Base-by-base conservation (phyloP, 2,113 vertebrate species). In the Dasyurus viverrinus region DNA sequence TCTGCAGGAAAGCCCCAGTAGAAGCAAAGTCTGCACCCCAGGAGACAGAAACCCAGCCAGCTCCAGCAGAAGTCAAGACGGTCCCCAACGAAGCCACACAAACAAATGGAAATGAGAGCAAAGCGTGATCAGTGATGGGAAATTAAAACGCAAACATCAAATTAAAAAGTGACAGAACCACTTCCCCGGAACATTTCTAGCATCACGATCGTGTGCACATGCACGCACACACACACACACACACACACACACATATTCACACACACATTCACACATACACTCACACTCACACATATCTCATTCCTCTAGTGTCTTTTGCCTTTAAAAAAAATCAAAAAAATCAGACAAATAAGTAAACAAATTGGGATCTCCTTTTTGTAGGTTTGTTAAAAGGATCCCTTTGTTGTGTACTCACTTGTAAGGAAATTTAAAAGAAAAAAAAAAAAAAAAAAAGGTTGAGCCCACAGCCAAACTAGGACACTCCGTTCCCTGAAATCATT, bases 281-380 rank as follows among this genome's bases (percentile, higher is more conserved):
- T 12, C 48, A 91, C 95, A 94, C 91, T 92, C 92, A 97, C 98
- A 98, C 98, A 98, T 98, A 98, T 98, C 99, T 99, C 99, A 98
- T 99, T 98, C 99, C 99, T 99, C 98, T 99, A 99, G 99, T 99
- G 99, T 99, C 99, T 99, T 99, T 99, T 99, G 98, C 99, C 98
- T 99, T 99, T 98, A 96, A 97, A 97, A 98, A 97, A 96, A 96
- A 84, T 84, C 68, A 98, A 98, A 96, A 48, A 98, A 96, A 90
- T 91, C 93, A 98, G 97, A 97, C 96, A 92, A 97, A 98, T 95
- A 91, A 98, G 97, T 97, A 98, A 93, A 97, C 97, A 92, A 96
- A 96, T 68, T 97, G 96, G 98, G 97, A 93, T 97, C 94, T 95
- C 95, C 97, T 96, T 97, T 98, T 97, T 98, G 94, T 98, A 97